phyloP scores from a whole-genome alignment of 1,140 invertebrate species.

The Popillia japonica region DNA sequence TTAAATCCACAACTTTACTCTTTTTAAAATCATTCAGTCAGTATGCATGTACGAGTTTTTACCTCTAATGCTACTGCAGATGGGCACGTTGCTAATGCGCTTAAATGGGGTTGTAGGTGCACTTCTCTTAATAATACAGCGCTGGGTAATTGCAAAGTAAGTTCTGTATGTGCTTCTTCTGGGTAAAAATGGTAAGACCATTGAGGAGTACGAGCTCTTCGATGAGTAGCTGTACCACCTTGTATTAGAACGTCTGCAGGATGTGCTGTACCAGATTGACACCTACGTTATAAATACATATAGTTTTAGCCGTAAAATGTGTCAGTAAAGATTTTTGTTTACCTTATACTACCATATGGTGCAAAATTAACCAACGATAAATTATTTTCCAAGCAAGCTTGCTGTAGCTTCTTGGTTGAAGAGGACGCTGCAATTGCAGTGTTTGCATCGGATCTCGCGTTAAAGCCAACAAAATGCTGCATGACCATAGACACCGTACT shows the following conservation, averaged over 20 bases:
- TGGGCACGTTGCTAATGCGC: conserved; percentile 85
- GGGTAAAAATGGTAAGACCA: conserved; percentile 95
- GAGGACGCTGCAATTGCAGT: conserved; percentile 63
- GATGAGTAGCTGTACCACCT: conserved; percentile 71
- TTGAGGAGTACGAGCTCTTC: conserved; percentile 83
- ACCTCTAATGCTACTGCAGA: conserved; percentile 87
- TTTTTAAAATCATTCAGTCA: neutral
- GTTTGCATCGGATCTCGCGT: conserved; percentile 60
- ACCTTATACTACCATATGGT: conserved; percentile 71
- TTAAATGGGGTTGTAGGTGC: conserved; percentile 86
- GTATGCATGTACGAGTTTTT: neutral
- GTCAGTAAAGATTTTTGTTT: neutral
- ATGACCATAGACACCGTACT: conserved; percentile 66
- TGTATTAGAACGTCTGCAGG: conserved; percentile 86
- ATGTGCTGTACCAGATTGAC: conserved; percentile 80
- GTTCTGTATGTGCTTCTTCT: conserved; percentile 86
- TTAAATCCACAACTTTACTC: no score
- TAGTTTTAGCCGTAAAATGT: neutral
- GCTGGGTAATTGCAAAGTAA: conserved; percentile 86
- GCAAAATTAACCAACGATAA: conserved; percentile 88
- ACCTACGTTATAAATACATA: conserved; percentile 39
- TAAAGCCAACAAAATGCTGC: conserved; percentile 69
- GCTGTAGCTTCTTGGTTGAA: conserved; percentile 67
- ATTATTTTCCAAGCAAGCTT: conserved; percentile 63
- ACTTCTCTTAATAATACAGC: conserved; percentile 90